Base-by-base conservation (phyloP, 2,888 invertebrate genomes). In the Brachyopa scutellaris region DNA sequence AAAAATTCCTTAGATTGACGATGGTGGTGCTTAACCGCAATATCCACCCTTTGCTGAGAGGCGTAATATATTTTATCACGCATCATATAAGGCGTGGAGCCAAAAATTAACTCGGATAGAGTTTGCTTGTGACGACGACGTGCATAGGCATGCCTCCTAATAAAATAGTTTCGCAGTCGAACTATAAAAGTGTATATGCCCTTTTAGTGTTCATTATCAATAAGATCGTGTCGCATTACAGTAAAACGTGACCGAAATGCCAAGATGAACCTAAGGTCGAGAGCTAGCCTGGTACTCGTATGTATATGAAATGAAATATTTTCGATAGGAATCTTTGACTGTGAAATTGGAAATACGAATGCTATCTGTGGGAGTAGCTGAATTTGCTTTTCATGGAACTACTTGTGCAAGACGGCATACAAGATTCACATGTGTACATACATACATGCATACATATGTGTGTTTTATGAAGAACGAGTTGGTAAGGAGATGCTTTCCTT, bases 191-290 rank as follows among this genome's bases (percentile, higher is more conserved):
- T 76, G 76, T 53, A 59, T n/a, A n/a, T 69, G 80, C 19, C 80
- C 76, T 82, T 82, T 82, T 82, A 76, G 76, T 76, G 64, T 82
- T n/a, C 80, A 76, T 82, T 82, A 82, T 82, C 80, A 82, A 82
- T 82, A 76, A 76, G 76, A 82, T 82, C 76, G 80, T 82, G 80
- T 76, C 80, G 80, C 80, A 82, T 82, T 82, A 82, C 80, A 59
- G 76, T 42, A 38, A 51, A 76, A 82, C 80, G 80, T 82, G 80
- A 82, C 80, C 53, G 38, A 76, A 76, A 62, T 82, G 15, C 23
- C 29, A 23, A 64, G 51, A 51, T n/a, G 19, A 47, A 17, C 26
- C 3, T 45, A n/a, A n/a, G n/a, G n/a, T n/a, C n/a, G n/a, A n/a
- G n/a, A n/a, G n/a, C n/a, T n/a, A n/a, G n/a, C n/a, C n/a, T n/a